These are phyloP conservation scores for Muscidifurax raptorellus DNA, from an alignment of 1,140 invertebrate species.

Conservation along the genomic window DNA sequence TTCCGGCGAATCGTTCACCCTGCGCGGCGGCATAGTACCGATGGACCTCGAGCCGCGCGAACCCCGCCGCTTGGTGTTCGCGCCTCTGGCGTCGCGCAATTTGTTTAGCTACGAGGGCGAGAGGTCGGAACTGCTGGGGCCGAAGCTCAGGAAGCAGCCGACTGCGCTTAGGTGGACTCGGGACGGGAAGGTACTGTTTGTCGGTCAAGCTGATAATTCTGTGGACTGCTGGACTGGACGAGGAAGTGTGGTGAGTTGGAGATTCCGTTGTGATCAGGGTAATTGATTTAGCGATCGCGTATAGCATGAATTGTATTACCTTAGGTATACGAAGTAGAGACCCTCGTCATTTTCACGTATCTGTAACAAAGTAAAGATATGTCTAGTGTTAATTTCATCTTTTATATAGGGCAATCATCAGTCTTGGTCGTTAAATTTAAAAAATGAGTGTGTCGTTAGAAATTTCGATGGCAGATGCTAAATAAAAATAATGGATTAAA, in stretches of 20 bases:
- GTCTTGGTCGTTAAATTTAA: neutral
- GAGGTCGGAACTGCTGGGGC: neutral
- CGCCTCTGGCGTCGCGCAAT: neutral
- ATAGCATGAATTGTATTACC: neutral
- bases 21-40: constrained; percentile 1
- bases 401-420: neutral
- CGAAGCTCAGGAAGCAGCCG: neutral
- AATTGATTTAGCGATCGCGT: neutral
- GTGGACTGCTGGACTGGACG: neutral
- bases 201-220: neutral
- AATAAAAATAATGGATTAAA: neutral
- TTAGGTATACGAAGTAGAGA: neutral
- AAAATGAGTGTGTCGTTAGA: neutral
- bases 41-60: neutral
- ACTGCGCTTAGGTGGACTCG: neutral
- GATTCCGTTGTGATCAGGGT: too few relatives aligned
- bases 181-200: neutral
- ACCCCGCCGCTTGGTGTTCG: neutral
- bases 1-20: constrained; percentile 13
- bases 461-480: neutral
- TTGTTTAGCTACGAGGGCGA: neutral
- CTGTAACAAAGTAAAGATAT: neutral
- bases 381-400: neutral
- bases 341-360: neutral
- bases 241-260: neutral